Conservation (phyloP, 2,797 vertebrate species). For the Zenarchopterus dispar region DNA sequence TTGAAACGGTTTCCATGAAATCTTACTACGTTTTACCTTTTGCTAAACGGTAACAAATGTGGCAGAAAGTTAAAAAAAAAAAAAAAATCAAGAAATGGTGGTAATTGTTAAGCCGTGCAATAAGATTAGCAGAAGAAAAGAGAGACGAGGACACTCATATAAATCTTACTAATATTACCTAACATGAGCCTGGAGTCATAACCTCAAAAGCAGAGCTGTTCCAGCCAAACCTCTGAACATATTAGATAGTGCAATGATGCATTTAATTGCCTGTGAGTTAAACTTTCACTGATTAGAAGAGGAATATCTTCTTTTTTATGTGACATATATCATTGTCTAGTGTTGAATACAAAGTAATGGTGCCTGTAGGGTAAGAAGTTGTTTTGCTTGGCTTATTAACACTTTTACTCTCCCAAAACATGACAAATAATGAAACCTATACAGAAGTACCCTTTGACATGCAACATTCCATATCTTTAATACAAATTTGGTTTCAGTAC, state of each 20-base stretch:
- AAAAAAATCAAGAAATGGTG: not conserved
- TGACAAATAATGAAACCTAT: not conserved
- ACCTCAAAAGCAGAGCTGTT: not conserved
- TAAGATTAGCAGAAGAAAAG: not conserved
- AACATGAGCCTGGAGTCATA: not conserved
- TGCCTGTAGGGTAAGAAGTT: not conserved
- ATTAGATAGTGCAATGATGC: conserved; percentile 5
- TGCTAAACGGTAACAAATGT: not conserved
- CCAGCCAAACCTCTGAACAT: not conserved
- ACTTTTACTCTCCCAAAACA: no score
- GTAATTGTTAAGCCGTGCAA: not conserved
- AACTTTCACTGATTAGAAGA: not conserved
- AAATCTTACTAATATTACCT: not conserved
- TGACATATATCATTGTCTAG: not conserved
- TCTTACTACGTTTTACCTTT: no score
- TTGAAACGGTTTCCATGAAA: no score
- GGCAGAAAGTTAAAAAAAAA: no score
- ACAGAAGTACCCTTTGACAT: not conserved
- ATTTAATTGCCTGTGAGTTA: conserved; percentile 13
- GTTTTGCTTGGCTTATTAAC: not conserved
- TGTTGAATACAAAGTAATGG: conserved; percentile 1
- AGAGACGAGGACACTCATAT: not conserved
- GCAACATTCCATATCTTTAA: not conserved
- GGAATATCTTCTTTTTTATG: not conserved
- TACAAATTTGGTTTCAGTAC: not conserved